These are phyloP conservation scores for Pangasius djambal DNA, from an alignment of 2,797 vertebrate genomes.

Conservation along the genomic window DNA sequence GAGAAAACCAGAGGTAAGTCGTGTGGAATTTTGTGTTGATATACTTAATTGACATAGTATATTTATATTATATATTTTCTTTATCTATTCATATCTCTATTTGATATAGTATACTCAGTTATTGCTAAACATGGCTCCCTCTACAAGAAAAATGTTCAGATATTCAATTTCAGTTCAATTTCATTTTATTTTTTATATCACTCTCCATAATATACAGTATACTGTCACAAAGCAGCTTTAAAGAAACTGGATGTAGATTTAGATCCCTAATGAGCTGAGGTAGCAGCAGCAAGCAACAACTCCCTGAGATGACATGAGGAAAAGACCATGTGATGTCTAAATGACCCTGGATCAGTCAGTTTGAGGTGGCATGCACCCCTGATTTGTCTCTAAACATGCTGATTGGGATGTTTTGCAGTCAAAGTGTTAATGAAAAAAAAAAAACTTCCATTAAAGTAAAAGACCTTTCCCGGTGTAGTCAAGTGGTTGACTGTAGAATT, in stretches of 20 bases:
- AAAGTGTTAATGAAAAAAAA: background rate
- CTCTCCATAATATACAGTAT: background rate
- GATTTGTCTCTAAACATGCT: background rate
- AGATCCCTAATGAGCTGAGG: background rate
- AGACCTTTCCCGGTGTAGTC: background rate
- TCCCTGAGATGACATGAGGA: background rate
- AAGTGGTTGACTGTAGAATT: background rate
- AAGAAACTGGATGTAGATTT: background rate
- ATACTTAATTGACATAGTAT: background rate
- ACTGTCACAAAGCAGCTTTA: background rate
- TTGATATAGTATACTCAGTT: background rate
- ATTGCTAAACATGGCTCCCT: background rate
- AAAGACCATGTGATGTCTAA: background rate
- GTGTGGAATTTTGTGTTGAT: background rate
- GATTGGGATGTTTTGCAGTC: background rate
- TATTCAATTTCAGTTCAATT: background rate
- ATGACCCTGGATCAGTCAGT: background rate
- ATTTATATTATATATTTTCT: background rate
- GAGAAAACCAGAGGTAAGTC: conserved; percentile 80
- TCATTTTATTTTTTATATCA: background rate
- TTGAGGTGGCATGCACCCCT: too few species aligned
- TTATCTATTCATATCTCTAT: background rate
- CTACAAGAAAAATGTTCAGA: background rate
- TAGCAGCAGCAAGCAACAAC: background rate
- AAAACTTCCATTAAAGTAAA: background rate